phyloP scores from a whole-genome alignment of 2,797 vertebrate species.

The Scleropages formosus region DNA sequence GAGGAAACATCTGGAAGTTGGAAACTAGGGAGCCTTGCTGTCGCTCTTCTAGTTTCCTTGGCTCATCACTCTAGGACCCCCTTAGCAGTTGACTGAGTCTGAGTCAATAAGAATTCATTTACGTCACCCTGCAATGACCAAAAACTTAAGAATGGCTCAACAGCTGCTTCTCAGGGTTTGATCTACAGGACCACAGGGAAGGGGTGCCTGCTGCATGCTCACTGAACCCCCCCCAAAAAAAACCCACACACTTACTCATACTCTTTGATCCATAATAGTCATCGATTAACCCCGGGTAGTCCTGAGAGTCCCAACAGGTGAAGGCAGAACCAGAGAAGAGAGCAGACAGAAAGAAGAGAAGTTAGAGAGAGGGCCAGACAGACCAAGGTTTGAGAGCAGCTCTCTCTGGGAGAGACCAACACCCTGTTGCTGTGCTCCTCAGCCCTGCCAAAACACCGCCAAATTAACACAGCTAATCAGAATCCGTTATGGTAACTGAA shows the following conservation, averaged over 20 bases:
- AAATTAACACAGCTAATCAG: constrained; percentile 58
- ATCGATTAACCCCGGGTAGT: constrained; percentile 99
- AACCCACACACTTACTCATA: constrained; percentile 97
- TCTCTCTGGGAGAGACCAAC: constrained; percentile 48
- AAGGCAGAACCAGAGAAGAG: constrained; percentile 76
- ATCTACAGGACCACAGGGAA: constrained; percentile 3
- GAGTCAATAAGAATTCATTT: background rate
- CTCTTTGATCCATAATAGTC: constrained; percentile 99
- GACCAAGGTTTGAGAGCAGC: constrained; percentile 41
- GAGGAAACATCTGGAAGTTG: too few species aligned
- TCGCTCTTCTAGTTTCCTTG: too few species aligned
- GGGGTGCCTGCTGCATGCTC: constrained; percentile 57
- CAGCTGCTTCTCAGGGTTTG: background rate
- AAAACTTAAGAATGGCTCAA: too few species aligned
- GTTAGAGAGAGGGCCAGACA: constrained; percentile 70
- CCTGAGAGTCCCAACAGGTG: constrained; percentile 95
- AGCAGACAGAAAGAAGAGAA: constrained; percentile 76
- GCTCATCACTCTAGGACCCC: background rate
- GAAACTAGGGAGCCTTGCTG: too few species aligned
- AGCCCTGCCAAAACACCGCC: constrained; percentile 45
- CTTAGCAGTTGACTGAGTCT: background rate
- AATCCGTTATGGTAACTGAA: constrained; percentile 55
- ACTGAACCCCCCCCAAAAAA: constrained; percentile 33
- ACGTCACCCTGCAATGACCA: background rate
- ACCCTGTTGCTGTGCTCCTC: constrained; percentile 32